Conservation (phyloP, 2,797 vertebrate genomes). For the Tadarida brasiliensis region DNA sequence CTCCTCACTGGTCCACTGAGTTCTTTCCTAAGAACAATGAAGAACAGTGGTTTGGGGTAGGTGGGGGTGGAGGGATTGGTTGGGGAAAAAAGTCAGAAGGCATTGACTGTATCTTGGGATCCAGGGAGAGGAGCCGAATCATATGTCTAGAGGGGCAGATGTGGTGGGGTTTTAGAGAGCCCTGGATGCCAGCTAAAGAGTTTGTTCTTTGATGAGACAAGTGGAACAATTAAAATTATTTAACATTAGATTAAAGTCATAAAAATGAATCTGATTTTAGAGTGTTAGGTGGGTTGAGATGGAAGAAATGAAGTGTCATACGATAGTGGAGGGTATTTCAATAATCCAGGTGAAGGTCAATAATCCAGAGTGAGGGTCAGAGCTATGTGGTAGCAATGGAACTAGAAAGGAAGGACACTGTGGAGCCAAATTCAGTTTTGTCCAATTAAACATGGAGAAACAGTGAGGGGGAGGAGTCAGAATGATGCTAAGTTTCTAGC, state of each 20-base stretch:
- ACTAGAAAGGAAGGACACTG: not conserved
- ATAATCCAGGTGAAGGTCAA: not conserved
- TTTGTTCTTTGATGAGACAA: not conserved
- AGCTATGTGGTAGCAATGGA: not conserved
- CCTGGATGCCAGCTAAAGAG: not conserved
- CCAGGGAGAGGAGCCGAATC: not conserved
- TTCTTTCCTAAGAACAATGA: slow-evolving; percentile 58
- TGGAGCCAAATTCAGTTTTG: not conserved
- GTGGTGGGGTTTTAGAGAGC: not conserved
- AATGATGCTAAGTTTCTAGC: not conserved
- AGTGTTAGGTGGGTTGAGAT: not conserved
- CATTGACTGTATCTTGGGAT: not conserved
- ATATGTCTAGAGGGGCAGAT: not conserved
- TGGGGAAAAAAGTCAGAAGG: slow-evolving; percentile 35
- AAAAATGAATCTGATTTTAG: slow-evolving; percentile 15
- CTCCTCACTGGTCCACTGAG: slow-evolving; percentile 36
- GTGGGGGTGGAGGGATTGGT: not conserved
- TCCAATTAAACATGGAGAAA: not conserved
- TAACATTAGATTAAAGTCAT: not conserved
- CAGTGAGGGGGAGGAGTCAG: not conserved
- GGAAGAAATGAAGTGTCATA: not conserved
- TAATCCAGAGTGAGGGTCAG: not conserved
- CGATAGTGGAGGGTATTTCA: not conserved
- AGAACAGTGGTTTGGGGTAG: slow-evolving; percentile 50
- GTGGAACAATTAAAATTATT: not conserved